A percentile compares a stretch with the other conserved stretches of the same genome.
These are phyloP conservation scores for Mormyrus iriodes DNA, from an alignment of 2,113 vertebrate species.

Conservation along the genomic window DNA sequence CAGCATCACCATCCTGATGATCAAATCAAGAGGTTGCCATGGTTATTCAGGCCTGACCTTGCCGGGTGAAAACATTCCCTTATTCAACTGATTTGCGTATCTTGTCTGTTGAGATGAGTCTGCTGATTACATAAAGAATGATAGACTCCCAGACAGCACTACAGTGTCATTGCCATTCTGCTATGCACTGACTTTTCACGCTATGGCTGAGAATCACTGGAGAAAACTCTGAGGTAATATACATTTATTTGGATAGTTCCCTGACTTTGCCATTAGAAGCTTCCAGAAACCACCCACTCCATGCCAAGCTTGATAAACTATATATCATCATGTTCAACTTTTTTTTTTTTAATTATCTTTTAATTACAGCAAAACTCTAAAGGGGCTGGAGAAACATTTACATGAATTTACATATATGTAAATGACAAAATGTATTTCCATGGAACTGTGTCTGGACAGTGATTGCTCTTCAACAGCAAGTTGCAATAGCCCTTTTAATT, in stretches of 20 bases:
- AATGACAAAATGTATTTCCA: neutral
- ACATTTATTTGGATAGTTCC: neutral
- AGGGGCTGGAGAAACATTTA: neutral
- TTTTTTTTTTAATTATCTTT: neutral
- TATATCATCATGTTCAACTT: neutral
- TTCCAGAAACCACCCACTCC: neutral
- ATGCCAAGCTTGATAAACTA: neutral
- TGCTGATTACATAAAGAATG: conserved; percentile 5
- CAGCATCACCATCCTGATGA: conserved; percentile 4
- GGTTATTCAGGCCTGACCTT: conserved; percentile 22
- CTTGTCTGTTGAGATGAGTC: conserved; percentile 14
- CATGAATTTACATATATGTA: neutral
- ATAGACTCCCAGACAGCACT: conserved; percentile 5
- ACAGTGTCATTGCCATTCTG: neutral
- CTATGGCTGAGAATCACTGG: neutral
- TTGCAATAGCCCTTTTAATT: neutral
- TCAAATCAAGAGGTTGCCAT: conserved; percentile 25
- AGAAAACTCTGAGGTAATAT: neutral
- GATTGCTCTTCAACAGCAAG: neutral
- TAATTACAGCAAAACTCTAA: neutral
- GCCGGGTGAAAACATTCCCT: conserved; percentile 9
- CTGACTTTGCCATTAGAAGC: neutral
- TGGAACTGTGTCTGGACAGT: neutral
- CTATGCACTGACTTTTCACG: neutral
- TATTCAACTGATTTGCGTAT: conserved; percentile 11